Percentiles rank a stretch among this genome's conserved stretches.
These are phyloP conservation scores for Amphipoea oculea DNA, from an alignment of 2,888 invertebrate genomes.

Conservation along the genomic window DNA sequence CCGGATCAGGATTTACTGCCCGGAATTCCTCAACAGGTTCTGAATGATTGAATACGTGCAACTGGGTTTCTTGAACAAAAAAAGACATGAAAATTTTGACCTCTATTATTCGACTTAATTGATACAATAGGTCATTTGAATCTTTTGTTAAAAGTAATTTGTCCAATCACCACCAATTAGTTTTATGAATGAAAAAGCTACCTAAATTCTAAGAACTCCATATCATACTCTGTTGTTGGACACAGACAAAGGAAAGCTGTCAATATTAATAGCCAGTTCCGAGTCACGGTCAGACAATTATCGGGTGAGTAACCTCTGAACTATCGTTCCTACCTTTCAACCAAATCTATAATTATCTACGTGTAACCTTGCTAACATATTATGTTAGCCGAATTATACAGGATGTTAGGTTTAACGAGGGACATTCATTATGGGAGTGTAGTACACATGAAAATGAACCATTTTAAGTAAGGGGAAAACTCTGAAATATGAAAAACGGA, in stretches of 20 bases:
- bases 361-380: constrained; percentile 74
- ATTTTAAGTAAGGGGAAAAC: not conserved
- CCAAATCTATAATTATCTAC: constrained; percentile 66
- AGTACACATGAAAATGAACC: not conserved
- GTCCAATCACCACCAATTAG: not conserved
- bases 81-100: not conserved
- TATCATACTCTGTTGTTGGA: constrained; percentile 35
- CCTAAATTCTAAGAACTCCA: constrained; percentile 12
- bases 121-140: not conserved
- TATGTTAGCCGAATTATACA: constrained; percentile 51
- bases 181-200: not conserved
- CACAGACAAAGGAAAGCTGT: constrained; percentile 65
- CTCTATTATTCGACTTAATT: not conserved
- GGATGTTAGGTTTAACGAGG: not conserved
- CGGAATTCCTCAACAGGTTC: constrained; percentile 16
- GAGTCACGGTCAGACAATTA: constrained; percentile 73
- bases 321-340: constrained; percentile 78
- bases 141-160: constrained; percentile 4
- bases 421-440: not conserved
- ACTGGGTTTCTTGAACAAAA: not conserved
- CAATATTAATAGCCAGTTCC: constrained; percentile 71
- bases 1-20: constrained; percentile 1
- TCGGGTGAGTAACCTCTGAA: constrained; percentile 84
- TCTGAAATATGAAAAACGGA: not conserved
- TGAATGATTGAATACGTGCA: not conserved